Conservation (phyloP, 2,113 vertebrate genomes). For the Pseudorasbora parva region DNA sequence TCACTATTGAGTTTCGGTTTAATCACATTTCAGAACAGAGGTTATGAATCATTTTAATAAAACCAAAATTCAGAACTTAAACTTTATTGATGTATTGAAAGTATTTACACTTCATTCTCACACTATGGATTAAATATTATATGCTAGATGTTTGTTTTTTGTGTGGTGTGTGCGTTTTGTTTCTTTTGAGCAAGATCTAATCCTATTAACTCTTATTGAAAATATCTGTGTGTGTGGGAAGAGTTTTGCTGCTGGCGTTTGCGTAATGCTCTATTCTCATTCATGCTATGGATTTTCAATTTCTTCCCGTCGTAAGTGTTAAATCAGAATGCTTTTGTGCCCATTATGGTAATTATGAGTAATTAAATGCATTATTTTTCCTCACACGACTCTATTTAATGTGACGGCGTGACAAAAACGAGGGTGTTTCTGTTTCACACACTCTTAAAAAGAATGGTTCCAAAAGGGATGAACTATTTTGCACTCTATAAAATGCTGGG, state of each 20-base stretch:
- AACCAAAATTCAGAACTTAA: neutral
- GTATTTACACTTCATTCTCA: neutral
- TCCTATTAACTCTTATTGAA: neutral
- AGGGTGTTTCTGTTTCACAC: neutral
- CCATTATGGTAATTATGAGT: neutral
- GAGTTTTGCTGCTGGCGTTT: neutral
- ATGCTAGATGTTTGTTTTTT: neutral
- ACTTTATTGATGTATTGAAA: neutral
- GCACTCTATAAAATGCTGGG: too few relatives aligned
- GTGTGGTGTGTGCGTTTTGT: neutral
- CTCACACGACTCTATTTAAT: neutral
- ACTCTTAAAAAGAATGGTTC: too few relatives aligned
- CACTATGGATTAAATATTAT: neutral
- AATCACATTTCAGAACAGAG: too few relatives aligned
- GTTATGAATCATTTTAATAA: neutral
- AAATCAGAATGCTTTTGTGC: neutral
- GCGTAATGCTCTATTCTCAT: neutral
- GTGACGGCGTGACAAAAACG: neutral
- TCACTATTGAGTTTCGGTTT: too few relatives aligned
- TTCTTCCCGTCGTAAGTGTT: neutral
- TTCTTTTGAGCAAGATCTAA: neutral
- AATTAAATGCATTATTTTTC: neutral
- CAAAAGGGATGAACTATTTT: too few relatives aligned
- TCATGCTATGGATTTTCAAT: neutral
- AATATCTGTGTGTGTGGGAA: neutral